Evolutionary conservation across 2,113 vertebrate genomes (phyloP), one percentile per base, ranked within the genome.

Genomic region (Tetraodon nigroviridis): DNA sequence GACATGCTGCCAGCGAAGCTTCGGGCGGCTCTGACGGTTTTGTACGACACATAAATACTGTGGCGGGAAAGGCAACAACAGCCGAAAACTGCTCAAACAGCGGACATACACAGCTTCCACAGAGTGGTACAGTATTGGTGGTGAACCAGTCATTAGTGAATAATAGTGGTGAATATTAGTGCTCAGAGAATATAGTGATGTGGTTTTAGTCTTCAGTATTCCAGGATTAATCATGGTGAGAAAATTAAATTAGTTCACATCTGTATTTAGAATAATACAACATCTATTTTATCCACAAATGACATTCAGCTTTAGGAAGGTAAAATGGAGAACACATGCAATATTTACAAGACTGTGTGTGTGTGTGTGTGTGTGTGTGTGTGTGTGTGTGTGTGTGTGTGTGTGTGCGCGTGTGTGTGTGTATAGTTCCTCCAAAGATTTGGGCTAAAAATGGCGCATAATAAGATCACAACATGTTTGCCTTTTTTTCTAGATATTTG

Each of bases 311-410:
- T 54, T 76, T 76, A 20, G 42, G 59, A 69, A 69, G 80, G 76
- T 80, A 76, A 73, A 82, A 61, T 55, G 58, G 63, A 66, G 55
- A 76, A 74, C 73, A 82, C 89, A 89, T 90, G 89, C 89, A 89
- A 58, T 88, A 89, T 90, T 84, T 89, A 90, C 89, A 90, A 67
- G 66, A 67, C 65, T 76, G 71, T 32, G 50, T 51, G 15, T 74
- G 49, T 67, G 6, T 71, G 50, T 57, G 18, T 74, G 53, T 64
- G 10, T 71, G 47, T 57, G 20, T 64, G 11, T 77, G 56, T 48
- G 41, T 67, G 54, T 78, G 67, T 61, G 42, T 59, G 47, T 51
- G 22, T 51, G 50, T 51, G 14, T 73, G 49, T 67, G 6, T 71
- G 50, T 57, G 18, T 73, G 52, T 64, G 8, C 69, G 47, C 53